Conservation (phyloP, 1,140 invertebrate species). For the Belonocnema kinseyi region DNA sequence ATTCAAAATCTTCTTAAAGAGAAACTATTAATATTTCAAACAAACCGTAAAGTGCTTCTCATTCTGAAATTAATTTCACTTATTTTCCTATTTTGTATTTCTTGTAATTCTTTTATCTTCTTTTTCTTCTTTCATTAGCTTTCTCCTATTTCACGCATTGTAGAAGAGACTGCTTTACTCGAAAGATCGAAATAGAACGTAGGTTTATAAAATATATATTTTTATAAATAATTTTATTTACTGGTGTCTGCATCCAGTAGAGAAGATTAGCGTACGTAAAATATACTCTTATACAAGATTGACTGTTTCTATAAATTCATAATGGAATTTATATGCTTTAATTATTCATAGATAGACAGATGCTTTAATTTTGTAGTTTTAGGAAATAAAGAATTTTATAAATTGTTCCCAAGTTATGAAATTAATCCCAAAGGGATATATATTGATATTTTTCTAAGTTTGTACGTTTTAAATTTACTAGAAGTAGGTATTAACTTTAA, state of each 20-base stretch:
- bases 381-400: conserved; percentile 1
- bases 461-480: conserved; percentile 14
- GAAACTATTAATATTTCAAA: neutral
- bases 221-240: conserved; percentile 26
- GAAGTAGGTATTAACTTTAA: neutral
- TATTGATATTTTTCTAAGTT: conserved; percentile 30
- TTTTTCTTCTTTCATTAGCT: neutral
- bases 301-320: neutral
- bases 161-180: conserved; percentile 28
- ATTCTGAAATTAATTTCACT: too few species aligned
- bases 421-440: neutral
- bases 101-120: neutral
- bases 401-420: conserved; percentile 7
- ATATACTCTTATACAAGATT: neutral
- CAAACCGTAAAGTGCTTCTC: too few species aligned
- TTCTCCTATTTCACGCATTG: neutral
- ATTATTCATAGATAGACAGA: neutral
- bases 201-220: conserved; percentile 23
- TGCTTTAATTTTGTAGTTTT: neutral
- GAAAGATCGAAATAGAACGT: conserved; percentile 2
- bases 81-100: too few species aligned
- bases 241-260: conserved; percentile 4
- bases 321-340: neutral
- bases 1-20: neutral
- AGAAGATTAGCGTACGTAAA: neutral